Percentiles rank a stretch among this genome's conserved stretches.
These are phyloP conservation scores for Manis pentadactyla DNA, from an alignment of 2,797 vertebrate species.

Conservation along the genomic window DNA sequence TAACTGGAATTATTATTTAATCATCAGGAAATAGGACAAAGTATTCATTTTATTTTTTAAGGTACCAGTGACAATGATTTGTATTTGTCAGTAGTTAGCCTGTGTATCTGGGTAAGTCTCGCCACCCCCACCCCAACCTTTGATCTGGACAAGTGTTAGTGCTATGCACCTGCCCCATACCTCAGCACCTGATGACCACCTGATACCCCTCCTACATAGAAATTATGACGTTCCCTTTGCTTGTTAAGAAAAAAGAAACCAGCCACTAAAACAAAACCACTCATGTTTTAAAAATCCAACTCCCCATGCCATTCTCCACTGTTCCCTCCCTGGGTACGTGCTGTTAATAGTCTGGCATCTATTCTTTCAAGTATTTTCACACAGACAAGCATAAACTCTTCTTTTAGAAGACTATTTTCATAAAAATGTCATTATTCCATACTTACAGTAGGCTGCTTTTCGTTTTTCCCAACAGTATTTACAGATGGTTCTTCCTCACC, in stretches of 20 bases:
- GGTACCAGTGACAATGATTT: neutral
- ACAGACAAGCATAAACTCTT: neutral
- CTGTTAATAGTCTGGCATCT: neutral
- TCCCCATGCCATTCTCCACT: neutral
- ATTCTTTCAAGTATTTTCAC: neutral
- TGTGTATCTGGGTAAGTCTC: fast-evolving
- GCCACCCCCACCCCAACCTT: fast-evolving
- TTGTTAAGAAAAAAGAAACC: neutral
- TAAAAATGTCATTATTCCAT: neutral
- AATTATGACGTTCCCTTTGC: neutral
- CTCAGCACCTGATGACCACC: neutral
- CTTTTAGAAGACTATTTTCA: neutral
- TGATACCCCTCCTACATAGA: neutral
- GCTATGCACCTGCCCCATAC: fast-evolving
- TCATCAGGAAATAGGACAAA: neutral
- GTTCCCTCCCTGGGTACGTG: fast-evolving
- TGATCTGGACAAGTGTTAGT: neutral
- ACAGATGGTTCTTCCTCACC: neutral
- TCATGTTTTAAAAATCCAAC: neutral
- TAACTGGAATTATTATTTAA: fast-evolving
- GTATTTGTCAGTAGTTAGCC: neutral
- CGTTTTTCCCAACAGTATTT: neutral
- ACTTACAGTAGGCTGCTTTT: neutral
- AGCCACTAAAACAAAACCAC: neutral
- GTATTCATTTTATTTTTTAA: neutral